Conservation (phyloP, 2,113 vertebrate species). For the Lepisosteus osseus region DNA sequence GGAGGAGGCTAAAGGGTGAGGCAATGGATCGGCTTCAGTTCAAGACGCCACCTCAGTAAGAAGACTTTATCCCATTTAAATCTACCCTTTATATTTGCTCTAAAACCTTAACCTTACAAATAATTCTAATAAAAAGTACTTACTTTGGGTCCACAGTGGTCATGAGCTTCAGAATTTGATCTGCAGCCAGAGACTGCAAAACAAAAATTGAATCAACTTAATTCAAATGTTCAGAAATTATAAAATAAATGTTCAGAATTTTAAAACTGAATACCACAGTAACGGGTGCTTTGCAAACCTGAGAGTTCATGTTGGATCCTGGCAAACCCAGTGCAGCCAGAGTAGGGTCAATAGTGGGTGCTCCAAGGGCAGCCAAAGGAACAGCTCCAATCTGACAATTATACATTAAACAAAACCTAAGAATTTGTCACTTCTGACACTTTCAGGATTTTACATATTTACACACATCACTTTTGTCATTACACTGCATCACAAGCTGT, state of each 20-base stretch:
- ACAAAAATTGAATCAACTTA: neutral
- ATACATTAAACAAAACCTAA: neutral
- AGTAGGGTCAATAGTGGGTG: slow-evolving; percentile 84
- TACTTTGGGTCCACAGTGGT: slow-evolving; percentile 98
- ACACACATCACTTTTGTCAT: no score
- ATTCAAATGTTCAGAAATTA: neutral
- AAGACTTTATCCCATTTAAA: no score
- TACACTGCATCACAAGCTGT: no score
- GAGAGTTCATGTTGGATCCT: slow-evolving; percentile 88
- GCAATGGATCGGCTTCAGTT: no score
- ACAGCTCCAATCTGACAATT: slow-evolving; percentile 83
- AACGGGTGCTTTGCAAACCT: slow-evolving; percentile 60
- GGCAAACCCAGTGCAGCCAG: slow-evolving; percentile 92
- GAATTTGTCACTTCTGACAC: no score
- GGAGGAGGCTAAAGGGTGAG: no score
- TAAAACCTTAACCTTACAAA: no score
- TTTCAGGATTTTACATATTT: no score
- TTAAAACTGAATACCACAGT: neutral
- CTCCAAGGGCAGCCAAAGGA: slow-evolving; percentile 85
- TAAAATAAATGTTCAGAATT: neutral
- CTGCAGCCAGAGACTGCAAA: slow-evolving; percentile 84
- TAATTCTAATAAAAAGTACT: slow-evolving; percentile 41
- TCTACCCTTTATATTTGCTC: no score
- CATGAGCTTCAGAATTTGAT: slow-evolving; percentile 96
- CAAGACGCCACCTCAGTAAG: no score